phyloP scores from a whole-genome alignment of 2,888 invertebrate species.

The Calliopum simillimum region DNA sequence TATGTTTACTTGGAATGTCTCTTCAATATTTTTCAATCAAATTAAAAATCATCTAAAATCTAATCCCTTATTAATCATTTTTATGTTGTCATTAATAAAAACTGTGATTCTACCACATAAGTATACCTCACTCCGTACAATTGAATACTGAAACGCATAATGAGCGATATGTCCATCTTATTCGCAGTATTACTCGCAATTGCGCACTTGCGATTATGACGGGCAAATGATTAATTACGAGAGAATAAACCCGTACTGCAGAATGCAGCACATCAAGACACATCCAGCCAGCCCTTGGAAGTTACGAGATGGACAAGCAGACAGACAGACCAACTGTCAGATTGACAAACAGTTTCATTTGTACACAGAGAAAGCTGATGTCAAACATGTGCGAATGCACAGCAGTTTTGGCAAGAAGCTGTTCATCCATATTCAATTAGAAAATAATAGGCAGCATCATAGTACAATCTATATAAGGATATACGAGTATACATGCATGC shows the following conservation, averaged over 20 bases:
- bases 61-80: no score
- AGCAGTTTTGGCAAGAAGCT: constrained; percentile 13
- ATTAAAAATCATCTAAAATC: no score
- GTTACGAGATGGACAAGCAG: constrained; percentile 19
- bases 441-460: constrained; percentile 26
- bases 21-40: no score
- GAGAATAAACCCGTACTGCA: constrained; percentile 49
- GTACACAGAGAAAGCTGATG: neutral
- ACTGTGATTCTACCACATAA: no score
- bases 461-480: neutral
- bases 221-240: constrained; percentile 64
- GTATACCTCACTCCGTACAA: no score
- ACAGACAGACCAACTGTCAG: neutral
- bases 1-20: no score
- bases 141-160: no score
- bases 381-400: constrained; percentile 6
- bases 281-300: neutral
- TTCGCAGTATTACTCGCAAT: no score
- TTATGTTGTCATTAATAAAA: no score
- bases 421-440: constrained; percentile 43
- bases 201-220: constrained; percentile 57
- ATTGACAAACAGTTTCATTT: constrained; percentile 14
- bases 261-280: neutral
- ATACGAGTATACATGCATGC: neutral
- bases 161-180: no score